Base-by-base conservation (phyloP, 2,113 vertebrate genomes). In the Phocoena phocoena region DNA sequence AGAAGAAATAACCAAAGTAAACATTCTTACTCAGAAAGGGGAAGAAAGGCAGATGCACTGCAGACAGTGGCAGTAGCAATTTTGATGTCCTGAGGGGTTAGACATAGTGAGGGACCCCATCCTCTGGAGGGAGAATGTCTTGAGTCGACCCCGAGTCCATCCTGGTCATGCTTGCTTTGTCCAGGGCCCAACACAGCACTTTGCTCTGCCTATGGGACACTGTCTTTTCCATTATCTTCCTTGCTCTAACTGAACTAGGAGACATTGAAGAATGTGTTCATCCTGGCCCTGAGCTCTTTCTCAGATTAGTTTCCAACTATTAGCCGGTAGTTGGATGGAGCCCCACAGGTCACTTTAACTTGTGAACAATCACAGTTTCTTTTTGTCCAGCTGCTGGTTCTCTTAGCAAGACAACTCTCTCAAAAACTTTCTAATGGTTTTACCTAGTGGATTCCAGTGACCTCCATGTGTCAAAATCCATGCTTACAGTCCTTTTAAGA, bases 91-190 rank as follows among this genome's bases (percentile, higher is more conserved):
- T 31, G 13, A 68, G 0, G 0, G 13, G 33, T 0, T n/a, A 38
- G 6, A 11, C 2, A 1, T n/a, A 44, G 13, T 60, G 38, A 86
- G 7, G 10, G 33, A 70, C 0, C 0, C 4, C 11, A 41, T 18
- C 28, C 8, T 82, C 53, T 18, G 10, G 1, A 1, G n/a, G 18
- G 14, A 84, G 33, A n/a, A n/a, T 21, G 23, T 11, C 15, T 65
- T 53, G 6, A 25, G 13, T 33, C 6, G 4, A 60, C 1, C 8
- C 23, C 3, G 1, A 41, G 31, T 70, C 13, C 3, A 53, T 77
- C 58, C 18, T n/a, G 47, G 33, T 21, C 18, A 20, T 58, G 25
- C 10, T 68, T 31, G 23, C 7, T 76, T n/a, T 74, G 6, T 14
- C 3, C 5, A 14, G 1, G 53, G 3, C 14, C 74, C 41, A 68